A percentile compares a stretch with the other conserved stretches of the same genome.
These are phyloP conservation scores for Argyrosomus japonicus DNA, from an alignment of 2,113 vertebrate genomes.

Conservation along the genomic window DNA sequence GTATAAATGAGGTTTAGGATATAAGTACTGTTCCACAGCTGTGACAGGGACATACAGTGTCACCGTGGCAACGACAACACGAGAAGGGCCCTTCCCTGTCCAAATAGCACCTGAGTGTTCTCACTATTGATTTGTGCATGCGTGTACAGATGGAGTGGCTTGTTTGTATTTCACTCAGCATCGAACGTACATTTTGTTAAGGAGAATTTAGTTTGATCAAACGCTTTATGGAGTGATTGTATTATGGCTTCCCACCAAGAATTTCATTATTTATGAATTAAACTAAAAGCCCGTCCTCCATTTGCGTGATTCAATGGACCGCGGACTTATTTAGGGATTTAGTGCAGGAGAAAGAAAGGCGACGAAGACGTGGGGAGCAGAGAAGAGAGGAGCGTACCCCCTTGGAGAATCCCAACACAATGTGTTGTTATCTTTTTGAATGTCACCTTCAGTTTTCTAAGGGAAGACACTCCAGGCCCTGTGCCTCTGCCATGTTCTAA, in stretches of 20 bases:
- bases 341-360: constrained; percentile 53
- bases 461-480: constrained; percentile 39
- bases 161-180: constrained; percentile 1
- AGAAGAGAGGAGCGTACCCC: constrained; percentile 52
- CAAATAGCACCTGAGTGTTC: constrained; percentile 37
- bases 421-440: constrained; percentile 71
- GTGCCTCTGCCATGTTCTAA: constrained; percentile 32
- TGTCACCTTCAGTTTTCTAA: constrained; percentile 72
- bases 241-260: constrained; percentile 42
- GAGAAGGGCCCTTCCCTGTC: constrained; percentile 21
- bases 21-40: constrained; percentile 35
- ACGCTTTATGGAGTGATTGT: constrained; percentile 44
- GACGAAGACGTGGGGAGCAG: constrained; percentile 32
- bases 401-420: constrained; percentile 66
- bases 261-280: constrained; percentile 75
- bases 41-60: constrained; percentile 48
- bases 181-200: constrained; percentile 41
- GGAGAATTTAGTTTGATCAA: constrained; percentile 51
- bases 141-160: not conserved
- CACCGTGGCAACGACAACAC: constrained; percentile 49
- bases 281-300: constrained; percentile 68
- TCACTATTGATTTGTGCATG: constrained; percentile 2
- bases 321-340: constrained; percentile 71
- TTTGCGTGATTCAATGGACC: constrained; percentile 70
- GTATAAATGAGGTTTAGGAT: constrained; percentile 48